These are phyloP conservation scores for Harpagifer antarcticus DNA, from an alignment of 2,797 vertebrate genomes.

Conservation along the genomic window DNA sequence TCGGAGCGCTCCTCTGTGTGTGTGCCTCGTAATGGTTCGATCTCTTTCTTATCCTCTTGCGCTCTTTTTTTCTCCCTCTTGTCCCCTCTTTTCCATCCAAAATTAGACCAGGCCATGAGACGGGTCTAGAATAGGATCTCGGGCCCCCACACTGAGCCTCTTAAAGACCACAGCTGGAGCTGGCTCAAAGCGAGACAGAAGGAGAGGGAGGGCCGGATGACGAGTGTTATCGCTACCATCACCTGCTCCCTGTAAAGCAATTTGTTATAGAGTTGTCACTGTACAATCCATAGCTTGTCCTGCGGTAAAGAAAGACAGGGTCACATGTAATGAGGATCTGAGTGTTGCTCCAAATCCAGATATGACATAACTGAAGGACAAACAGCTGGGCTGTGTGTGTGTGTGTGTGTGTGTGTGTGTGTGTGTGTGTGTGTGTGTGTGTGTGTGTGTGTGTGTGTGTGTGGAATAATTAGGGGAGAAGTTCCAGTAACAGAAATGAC, in stretches of 20 bases:
- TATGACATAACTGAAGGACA: conserved; percentile 71
- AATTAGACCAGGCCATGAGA: conserved; percentile 73
- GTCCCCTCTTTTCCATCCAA: conserved; percentile 51
- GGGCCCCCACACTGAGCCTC: conserved; percentile 51
- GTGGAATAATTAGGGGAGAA: conserved; percentile 3
- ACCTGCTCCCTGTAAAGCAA: conserved; percentile 79
- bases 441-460: neutral
- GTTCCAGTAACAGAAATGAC: neutral
- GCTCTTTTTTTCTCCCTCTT: conserved; percentile 28
- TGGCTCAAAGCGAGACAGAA: conserved; percentile 51
- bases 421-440: neutral
- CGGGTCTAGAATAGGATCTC: conserved; percentile 66
- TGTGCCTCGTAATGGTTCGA: neutral
- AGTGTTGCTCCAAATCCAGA: conserved; percentile 61
- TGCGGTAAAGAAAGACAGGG: conserved; percentile 77
- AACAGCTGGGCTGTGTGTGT: conserved; percentile 54
- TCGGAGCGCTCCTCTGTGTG: conserved; percentile 4
- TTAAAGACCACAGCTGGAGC: conserved; percentile 79
- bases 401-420: conserved; percentile 12
- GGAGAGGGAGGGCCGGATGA: conserved; percentile 51
- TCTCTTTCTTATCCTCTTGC: conserved; percentile 15
- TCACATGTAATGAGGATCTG: conserved; percentile 75
- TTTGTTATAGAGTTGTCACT: conserved; percentile 83
- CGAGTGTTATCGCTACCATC: conserved; percentile 65
- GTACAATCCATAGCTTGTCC: conserved; percentile 77